Evolutionary conservation across 2,113 vertebrate genomes (phyloP).

Genomic region (Sinosuthora webbiana): DNA sequence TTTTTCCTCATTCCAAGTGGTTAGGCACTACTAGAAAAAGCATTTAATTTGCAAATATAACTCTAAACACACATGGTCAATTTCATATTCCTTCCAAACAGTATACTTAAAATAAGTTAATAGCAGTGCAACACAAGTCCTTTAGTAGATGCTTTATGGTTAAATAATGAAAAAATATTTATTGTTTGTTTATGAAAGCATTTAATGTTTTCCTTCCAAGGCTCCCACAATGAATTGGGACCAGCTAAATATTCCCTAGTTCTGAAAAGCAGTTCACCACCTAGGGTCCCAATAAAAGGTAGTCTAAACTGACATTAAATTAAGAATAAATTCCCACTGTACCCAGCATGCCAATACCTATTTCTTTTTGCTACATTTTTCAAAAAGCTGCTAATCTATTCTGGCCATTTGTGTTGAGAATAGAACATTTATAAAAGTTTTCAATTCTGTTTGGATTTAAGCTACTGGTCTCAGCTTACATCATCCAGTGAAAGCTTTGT

Average conservation of each 20-base stretch:
- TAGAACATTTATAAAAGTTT: neutral
- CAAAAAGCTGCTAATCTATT: neutral
- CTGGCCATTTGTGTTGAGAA: neutral
- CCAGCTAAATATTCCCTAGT: neutral
- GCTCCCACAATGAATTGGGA: neutral
- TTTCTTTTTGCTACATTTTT: neutral
- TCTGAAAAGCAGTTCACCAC: neutral
- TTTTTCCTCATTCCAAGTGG: neutral
- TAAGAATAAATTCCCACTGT: neutral
- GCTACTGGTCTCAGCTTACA: neutral
- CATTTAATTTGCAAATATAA: slow-evolving; percentile 32
- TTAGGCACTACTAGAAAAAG: neutral
- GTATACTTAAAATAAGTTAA: slow-evolving; percentile 28
- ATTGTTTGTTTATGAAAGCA: slow-evolving; percentile 9
- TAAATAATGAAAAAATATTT: slow-evolving; percentile 20
- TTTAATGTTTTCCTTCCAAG: neutral
- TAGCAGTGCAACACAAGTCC: neutral
- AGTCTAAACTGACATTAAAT: neutral
- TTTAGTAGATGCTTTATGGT: slow-evolving; percentile 1
- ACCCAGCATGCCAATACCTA: neutral
- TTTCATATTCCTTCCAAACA: slow-evolving; percentile 26
- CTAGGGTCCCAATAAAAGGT: neutral
- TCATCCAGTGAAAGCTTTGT: neutral
- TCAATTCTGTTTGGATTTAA: neutral
- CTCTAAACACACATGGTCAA: slow-evolving; percentile 43